Conservation (phyloP, 2,888 invertebrate genomes). For the Masnerella sp. region DNA sequence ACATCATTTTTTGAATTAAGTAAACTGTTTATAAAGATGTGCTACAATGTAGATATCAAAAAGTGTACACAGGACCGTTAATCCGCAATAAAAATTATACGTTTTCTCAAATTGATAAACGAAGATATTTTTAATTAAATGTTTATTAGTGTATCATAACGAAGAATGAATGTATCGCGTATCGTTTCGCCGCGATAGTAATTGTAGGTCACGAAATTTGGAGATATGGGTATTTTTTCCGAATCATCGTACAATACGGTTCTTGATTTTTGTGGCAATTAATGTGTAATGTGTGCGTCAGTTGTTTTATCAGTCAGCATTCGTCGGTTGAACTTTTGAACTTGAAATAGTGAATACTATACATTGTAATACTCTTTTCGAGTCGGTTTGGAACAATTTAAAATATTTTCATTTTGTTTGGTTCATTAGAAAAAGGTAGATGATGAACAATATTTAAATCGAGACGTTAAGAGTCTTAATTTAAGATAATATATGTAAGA, state of each 20-base stretch:
- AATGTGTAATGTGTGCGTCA: background rate
- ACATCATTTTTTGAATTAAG: background rate
- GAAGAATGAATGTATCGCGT: conserved; percentile 8
- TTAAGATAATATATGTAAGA: too few relatives aligned
- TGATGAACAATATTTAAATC: too few relatives aligned
- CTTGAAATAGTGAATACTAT: too few relatives aligned
- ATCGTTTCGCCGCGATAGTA: conserved; percentile 15
- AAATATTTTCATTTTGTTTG: too few relatives aligned
- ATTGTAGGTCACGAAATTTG: conserved; percentile 35
- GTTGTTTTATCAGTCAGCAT: too few relatives aligned
- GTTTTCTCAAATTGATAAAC: conserved; percentile 17
- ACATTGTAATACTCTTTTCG: too few relatives aligned
- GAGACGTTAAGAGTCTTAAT: too few relatives aligned
- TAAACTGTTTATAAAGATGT: background rate
- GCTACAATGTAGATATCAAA: conserved; percentile 12
- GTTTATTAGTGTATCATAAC: background rate
- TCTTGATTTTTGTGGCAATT: background rate
- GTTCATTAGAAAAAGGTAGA: too few relatives aligned
- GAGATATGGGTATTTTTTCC: background rate
- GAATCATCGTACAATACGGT: background rate
- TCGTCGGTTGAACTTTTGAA: too few relatives aligned
- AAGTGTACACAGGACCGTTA: conserved; percentile 1
- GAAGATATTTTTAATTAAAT: conserved; percentile 3
- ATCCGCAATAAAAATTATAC: conserved; percentile 20
- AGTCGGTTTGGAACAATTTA: too few relatives aligned